Percentiles rank a stretch among this genome's conserved stretches.
These are phyloP conservation scores for Platycheirus rosarum DNA, from an alignment of 2,888 invertebrate genomes.

Conservation along the genomic window DNA sequence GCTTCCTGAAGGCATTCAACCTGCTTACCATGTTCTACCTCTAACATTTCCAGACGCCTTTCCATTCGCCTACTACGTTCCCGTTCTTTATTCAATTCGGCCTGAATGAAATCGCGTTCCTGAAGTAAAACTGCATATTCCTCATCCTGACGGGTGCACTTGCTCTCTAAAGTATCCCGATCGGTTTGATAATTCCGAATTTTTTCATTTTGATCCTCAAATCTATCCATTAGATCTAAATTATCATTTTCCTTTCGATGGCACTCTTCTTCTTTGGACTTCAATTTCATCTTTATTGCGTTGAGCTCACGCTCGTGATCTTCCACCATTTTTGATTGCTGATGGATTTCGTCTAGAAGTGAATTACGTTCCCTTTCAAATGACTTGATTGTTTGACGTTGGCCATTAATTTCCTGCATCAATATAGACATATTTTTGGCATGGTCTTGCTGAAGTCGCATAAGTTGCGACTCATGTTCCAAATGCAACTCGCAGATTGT, in stretches of 20 bases:
- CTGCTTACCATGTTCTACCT: constrained; percentile 92
- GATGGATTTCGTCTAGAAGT: constrained; percentile 78
- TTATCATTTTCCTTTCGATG: constrained; percentile 77
- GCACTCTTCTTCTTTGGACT: constrained; percentile 78
- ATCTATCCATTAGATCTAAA: constrained; percentile 76
- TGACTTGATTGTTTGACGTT: constrained; percentile 76
- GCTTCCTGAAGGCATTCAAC: constrained; percentile 90
- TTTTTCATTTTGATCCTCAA: constrained; percentile 76
- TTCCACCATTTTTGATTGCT: constrained; percentile 80
- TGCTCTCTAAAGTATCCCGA: constrained; percentile 77
- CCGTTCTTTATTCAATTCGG: constrained; percentile 85
- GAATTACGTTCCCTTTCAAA: constrained; percentile 77
- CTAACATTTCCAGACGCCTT: constrained; percentile 88
- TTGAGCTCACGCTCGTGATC: constrained; percentile 79
- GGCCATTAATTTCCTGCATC: constrained; percentile 78
- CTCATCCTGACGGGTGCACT: constrained; percentile 81
- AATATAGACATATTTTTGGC: constrained; percentile 78
- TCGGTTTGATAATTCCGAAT: constrained; percentile 76
- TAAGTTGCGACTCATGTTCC: constrained; percentile 81
- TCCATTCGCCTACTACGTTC: constrained; percentile 89
- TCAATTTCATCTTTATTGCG: constrained; percentile 76
- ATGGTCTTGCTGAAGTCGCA: constrained; percentile 81
- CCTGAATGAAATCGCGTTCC: constrained; percentile 82
- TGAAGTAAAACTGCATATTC: constrained; percentile 80
- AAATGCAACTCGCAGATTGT: constrained; percentile 81